Base-by-base conservation (phyloP, 1,140 invertebrate species). In the Drosophila lowei region DNA sequence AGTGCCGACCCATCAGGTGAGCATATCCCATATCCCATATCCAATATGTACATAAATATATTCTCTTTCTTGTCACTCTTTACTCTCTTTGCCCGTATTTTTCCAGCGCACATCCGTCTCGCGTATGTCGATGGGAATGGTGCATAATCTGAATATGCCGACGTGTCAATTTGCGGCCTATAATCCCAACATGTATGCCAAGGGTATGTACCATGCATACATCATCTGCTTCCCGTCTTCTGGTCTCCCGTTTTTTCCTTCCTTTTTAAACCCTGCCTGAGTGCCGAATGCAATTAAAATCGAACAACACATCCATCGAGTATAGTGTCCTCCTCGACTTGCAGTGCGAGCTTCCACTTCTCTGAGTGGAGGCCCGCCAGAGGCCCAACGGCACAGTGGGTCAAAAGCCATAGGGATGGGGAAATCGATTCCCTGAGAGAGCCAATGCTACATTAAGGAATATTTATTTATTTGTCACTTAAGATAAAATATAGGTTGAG, bases 71-170 rank as follows among this genome's bases (percentile, higher is more conserved):
- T 2, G n/a, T 21, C 11, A 25, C 46, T 6, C 18, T 13, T 5
- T 42, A 13, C 53, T 9, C 11, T 18, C 3, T 44, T 15, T 48
- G 1, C n/a, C n/a, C n/a, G n/a, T n/a, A 53, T n/a, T 23, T 42
- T 71, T 64, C 2, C 57, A 91, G 89, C 83, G 90, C 48, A 30
- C 90, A 42, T 91, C 90, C 15, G 78, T 91, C 21, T 91, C 90
- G 18, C 80, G 90, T 18, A 91, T 91, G 90, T 91, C 90, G 62
- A 91, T 91, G 90, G 90, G 90, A 15, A 84, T 90, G 78, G 80
- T 90, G 25, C 80, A 90, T 55, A 76, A 90, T 58, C 71, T 91
- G 52, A 90, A 91, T 79, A 90, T 90, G 85, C 88, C 89, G 79
- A 74, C 90, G 73, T 90, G 81, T 91, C 88, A 91, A 81, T 91